These are phyloP conservation scores for Ceryle rudis DNA, from an alignment of 2,797 vertebrate species.

Conservation along the genomic window DNA sequence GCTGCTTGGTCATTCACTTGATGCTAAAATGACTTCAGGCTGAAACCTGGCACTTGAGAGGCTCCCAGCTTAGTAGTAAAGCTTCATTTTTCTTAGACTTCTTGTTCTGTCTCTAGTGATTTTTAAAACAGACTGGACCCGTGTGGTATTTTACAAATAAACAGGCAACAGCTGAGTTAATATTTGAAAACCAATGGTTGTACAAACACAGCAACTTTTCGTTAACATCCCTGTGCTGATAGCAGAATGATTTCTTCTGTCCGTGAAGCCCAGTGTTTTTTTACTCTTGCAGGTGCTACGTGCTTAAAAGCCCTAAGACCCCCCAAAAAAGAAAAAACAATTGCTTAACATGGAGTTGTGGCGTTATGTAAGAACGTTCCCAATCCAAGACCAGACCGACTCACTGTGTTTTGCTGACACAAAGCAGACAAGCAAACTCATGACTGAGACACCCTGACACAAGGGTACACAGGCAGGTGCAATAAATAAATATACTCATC, in stretches of 20 bases:
- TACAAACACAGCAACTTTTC: not conserved
- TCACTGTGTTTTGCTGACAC: not conserved
- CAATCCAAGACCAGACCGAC: not conserved
- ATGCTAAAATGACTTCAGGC: not conserved
- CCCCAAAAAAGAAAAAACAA: not conserved
- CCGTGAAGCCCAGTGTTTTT: not conserved
- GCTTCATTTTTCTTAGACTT: not conserved
- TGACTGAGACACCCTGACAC: not conserved
- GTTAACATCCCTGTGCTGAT: not conserved
- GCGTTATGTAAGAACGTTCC: not conserved
- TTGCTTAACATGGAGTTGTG: not conserved
- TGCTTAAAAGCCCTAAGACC: not conserved
- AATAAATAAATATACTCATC: conserved; percentile 23
- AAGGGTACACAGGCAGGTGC: not conserved
- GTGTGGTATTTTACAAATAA: conserved; percentile 49
- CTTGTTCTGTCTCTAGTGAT: not conserved
- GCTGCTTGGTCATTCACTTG: not conserved
- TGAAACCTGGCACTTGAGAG: not conserved
- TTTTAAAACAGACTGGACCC: conserved; percentile 50
- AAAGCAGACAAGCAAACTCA: not conserved
- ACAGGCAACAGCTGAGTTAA: conserved; percentile 53
- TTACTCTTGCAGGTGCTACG: not conserved
- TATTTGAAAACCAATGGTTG: conserved; percentile 16
- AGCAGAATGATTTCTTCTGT: not conserved
- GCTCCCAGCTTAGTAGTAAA: not conserved